phyloP scores from a whole-genome alignment of 2,113 vertebrate species.

The Coptodon rendalli region DNA sequence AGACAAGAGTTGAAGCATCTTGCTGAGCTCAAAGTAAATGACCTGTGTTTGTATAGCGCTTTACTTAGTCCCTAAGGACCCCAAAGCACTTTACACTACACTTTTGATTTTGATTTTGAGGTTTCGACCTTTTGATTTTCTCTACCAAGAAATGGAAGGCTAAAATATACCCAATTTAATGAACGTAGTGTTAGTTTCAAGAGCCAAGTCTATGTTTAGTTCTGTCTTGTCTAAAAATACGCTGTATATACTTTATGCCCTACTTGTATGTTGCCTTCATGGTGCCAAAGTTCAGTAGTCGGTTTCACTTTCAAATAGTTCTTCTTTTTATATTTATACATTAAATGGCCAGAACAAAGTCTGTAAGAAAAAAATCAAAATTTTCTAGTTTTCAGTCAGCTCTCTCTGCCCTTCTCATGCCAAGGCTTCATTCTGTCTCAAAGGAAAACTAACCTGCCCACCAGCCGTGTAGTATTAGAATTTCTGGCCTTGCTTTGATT shows the following conservation, averaged over 20 bases:
- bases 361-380: neutral
- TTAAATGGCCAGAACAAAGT: constrained; percentile 21
- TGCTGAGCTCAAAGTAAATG: neutral
- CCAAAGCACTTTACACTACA: no score
- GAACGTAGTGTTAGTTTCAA: neutral
- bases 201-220: neutral
- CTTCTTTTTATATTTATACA: constrained; percentile 2
- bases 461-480: constrained; percentile 10
- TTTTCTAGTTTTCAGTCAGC: neutral
- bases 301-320: constrained; percentile 3
- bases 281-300: neutral
- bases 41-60: no score
- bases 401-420: neutral
- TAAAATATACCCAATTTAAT: neutral
- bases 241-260: neutral
- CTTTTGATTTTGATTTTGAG: no score
- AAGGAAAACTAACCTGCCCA: constrained; percentile 9
- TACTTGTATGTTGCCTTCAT: neutral
- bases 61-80: no score
- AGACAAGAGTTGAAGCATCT: neutral
- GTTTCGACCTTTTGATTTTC: neutral
- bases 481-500: neutral
- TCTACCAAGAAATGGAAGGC: neutral
- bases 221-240: neutral
- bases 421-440: neutral